A percentile compares a stretch with the other conserved stretches of the same genome.
Conservation (phyloP, 2,797 vertebrate genomes). For the Crenuchus spilurus region DNA sequence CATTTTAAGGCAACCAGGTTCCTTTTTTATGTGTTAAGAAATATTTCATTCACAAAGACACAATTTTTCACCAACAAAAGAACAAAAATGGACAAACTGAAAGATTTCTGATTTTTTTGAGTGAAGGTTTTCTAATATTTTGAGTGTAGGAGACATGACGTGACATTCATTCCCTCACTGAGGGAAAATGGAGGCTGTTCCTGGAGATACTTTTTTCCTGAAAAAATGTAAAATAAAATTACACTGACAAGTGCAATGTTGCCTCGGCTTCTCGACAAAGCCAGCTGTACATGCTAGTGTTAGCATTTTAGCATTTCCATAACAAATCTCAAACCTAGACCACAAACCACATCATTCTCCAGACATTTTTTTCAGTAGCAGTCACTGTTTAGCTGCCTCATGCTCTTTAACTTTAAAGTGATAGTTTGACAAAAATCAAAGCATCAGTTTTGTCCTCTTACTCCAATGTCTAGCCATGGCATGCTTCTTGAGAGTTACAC, state of each 20-base stretch:
- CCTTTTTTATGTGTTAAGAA: background rate
- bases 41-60: no score
- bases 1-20: no score
- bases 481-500: no score
- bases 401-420: background rate
- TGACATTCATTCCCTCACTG: slow-evolving; percentile 48
- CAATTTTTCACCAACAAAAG: no score
- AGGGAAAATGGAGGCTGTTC: slow-evolving; percentile 51
- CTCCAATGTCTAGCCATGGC: no score
- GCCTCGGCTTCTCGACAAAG: slow-evolving; percentile 49
- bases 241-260: slow-evolving; percentile 30
- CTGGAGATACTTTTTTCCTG: slow-evolving; percentile 26
- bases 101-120: no score
- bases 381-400: slow-evolving; percentile 58
- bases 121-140: background rate
- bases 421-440: background rate
- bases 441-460: no score
- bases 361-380: slow-evolving; percentile 4
- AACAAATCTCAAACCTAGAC: slow-evolving; percentile 17
- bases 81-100: background rate
- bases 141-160: background rate
- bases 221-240: slow-evolving; percentile 26
- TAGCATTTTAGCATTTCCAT: slow-evolving; percentile 46
- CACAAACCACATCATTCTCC: background rate
- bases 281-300: slow-evolving; percentile 40